Evolutionary conservation across 2,113 vertebrate species (phyloP), one percentile per base, ranked within the genome.

Genomic region (Regulus satrapa): DNA sequence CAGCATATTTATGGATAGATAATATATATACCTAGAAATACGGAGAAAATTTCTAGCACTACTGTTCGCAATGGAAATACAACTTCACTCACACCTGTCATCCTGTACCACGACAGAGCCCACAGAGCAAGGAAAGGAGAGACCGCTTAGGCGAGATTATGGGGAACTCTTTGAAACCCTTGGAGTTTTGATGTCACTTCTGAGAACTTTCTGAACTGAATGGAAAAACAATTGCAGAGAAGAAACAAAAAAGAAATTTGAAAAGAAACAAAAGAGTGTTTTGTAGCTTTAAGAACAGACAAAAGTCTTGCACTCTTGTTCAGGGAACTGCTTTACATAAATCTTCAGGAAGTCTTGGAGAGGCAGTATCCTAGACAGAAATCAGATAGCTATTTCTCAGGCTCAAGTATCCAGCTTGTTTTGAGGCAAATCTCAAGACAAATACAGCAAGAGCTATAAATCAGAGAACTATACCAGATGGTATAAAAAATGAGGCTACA

Each of bases 121-220:
- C 49, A 66, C 49, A 59, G 18, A 71, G 20, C 4, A 56, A 66
- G 18, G 32, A 48, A 40, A 66, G 11, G 24, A 46, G 14, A 36
- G 1, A 2, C 7, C 0, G 0, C 16, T 16, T 6, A 12, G 1
- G 1, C 12, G 7, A 64, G 14, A 52, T 13, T 21, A 46, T 1
- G 1, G 15, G 5, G 20, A 92, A 38, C 12, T 46, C 20, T 29
- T 23, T 51, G 41, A 85, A 90, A 41, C 9, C 32, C 19, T 36
- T n/a, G 4, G 34, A 82, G 51, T 40, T 90, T 58, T 64, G 18
- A 8, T 66, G 32, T 19, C 14, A 90, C 14, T 85, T 62, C 13
- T 46, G 23, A 83, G 36, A 83, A 41, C 12, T 23, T 73, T 68
- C n/a, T 54, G 58, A 66, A 77, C 3, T 29, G 14, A 89, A 63